phyloP scores from a whole-genome alignment of 2,888 invertebrate species.

The Agrilus cyanescens region DNA sequence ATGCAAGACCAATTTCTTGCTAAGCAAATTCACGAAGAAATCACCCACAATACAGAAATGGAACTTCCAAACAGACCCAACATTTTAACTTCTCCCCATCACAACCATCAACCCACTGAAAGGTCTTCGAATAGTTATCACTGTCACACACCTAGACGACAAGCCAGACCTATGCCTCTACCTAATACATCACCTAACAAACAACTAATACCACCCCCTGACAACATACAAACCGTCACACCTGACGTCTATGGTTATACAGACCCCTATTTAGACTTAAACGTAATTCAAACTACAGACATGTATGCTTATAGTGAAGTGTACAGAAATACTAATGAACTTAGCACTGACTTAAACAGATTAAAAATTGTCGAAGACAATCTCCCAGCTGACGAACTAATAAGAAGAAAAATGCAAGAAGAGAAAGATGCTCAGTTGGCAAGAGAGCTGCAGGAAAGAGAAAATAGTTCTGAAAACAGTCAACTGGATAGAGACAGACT shows the following conservation, averaged over 20 bases:
- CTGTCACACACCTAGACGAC: slow-evolving; percentile 27
- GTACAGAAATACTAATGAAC: slow-evolving; percentile 19
- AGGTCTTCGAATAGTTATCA: slow-evolving; percentile 20
- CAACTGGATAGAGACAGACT: slow-evolving; percentile 46
- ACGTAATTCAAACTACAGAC: slow-evolving; percentile 10
- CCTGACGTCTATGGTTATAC: background rate
- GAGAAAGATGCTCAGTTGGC: slow-evolving; percentile 67
- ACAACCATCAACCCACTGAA: background rate
- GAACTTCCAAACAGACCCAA: slow-evolving; percentile 14
- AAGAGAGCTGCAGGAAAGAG: slow-evolving; percentile 62
- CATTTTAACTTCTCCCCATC: slow-evolving; percentile 11
- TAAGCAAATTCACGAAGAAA: slow-evolving; percentile 23
- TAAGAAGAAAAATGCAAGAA: slow-evolving; percentile 43
- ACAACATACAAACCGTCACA: slow-evolving; percentile 2
- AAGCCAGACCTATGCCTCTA: slow-evolving; percentile 31
- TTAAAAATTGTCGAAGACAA: slow-evolving; percentile 36
- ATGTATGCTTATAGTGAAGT: slow-evolving; percentile 29
- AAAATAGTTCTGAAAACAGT: slow-evolving; percentile 47
- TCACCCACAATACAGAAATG: background rate
- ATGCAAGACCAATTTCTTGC: slow-evolving; percentile 43
- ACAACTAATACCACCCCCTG: too few species aligned
- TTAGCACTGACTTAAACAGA: slow-evolving; percentile 24
- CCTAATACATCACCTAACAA: slow-evolving; percentile 16
- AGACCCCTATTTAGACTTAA: slow-evolving; percentile 1
- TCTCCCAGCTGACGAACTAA: slow-evolving; percentile 39